A percentile compares a stretch with the other conserved stretches of the same genome.
Evolutionary conservation across 2,888 invertebrate species (phyloP).

Genomic region (Andricus quercusramuli): DNA sequence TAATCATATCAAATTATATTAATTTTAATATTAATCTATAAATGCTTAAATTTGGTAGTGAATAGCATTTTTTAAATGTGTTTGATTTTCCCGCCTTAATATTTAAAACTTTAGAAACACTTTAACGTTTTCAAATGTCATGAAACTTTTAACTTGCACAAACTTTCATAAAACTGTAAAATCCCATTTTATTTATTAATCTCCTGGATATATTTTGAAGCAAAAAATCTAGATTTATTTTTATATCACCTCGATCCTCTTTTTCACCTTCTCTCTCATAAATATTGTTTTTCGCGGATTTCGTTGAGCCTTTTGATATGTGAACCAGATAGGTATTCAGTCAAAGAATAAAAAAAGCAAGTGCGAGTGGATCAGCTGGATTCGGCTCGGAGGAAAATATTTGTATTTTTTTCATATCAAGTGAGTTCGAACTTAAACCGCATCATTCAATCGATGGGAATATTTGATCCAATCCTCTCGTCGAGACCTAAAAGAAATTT

Average conservation of each 20-base stretch:
- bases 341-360: slow-evolving; percentile 5
- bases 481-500: slow-evolving; percentile 37
- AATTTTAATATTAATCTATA: no score
- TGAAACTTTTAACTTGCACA: no score
- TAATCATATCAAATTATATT: no score
- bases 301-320: neutral
- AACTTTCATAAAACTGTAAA: no score
- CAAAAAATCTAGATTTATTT: neutral
- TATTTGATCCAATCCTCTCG: slow-evolving; percentile 26
- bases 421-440: slow-evolving; percentile 17
- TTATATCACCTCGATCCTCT: neutral
- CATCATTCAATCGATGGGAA: slow-evolving; percentile 11
- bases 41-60: no score
- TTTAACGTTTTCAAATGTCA: no score
- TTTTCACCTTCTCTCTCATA: neutral
- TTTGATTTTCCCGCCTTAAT: no score
- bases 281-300: neutral
- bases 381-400: slow-evolving; percentile 4
- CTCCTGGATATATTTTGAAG: neutral
- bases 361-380: neutral
- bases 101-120: no score
- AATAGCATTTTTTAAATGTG: no score
- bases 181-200: no score
- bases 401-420: slow-evolving; percentile 14
- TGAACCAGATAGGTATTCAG: neutral